Base-by-base conservation (phyloP, 2,888 invertebrate species). In the Parthenolecanium corni region DNA sequence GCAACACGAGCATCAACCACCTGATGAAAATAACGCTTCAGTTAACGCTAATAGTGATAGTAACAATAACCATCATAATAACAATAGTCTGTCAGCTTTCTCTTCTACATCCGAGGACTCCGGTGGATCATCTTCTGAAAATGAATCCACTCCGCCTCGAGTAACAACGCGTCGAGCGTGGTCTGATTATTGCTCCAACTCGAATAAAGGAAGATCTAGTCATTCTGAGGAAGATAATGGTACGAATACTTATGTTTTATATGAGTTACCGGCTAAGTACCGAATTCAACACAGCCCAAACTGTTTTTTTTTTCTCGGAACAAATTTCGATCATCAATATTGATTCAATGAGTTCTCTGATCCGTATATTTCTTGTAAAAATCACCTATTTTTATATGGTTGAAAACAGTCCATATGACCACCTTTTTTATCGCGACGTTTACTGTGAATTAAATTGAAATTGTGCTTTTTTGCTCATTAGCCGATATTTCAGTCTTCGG, bases 151-250 rank as follows among this genome's bases (percentile, higher is more conserved):
- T 25, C 76, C 76, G 66, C 79, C 77, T 69, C 83, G 83, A 11
- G 82, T 84, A 2, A 85, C 85, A 23, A 85, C 86, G 6, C 77
- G 86, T 20, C 78, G 82, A 67, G 84, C 85, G 52, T 87, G 86
- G 86, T 82, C 83, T 3, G 84, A 85, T 71, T 84, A 82, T 79
- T 82, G 81, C 71, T 76, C 76, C 53, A 79, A 79, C 25, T 79
- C 53, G 24, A 54, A 61, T 21, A 44, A 66, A 62, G 67, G 78
- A 47, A 80, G 80, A 69, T 80, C 80, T 68, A 81, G 80, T 66
- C 79, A 79, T 69, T 80, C 80, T 18, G 81, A 82, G 67, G 81
- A 80, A 62, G 81, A 82, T 69, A 75, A 36, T 24, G 18, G 16
- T 5, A 2, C 16, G 44, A 16, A n/a, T n/a, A n/a, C n/a, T n/a